A percentile compares a stretch with the other conserved stretches of the same genome.
Conservation (phyloP, 2,113 vertebrate species). For the rabbit (Oryctolagus cuniculus) region DNA sequence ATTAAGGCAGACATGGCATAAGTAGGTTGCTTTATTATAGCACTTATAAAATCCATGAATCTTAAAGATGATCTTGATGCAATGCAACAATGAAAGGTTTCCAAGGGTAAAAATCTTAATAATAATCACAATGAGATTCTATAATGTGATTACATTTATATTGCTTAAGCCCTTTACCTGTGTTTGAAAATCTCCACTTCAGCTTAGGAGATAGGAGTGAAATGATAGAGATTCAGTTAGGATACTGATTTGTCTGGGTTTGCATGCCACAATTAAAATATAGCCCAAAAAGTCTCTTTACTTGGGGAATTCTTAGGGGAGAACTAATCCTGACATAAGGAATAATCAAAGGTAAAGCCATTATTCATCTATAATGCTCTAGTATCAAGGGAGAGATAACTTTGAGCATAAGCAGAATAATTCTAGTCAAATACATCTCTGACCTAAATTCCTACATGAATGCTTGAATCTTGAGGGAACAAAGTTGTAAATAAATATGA, state of each 20-base stretch:
- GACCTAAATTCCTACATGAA: neutral
- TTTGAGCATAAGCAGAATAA: neutral
- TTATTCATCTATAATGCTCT: neutral
- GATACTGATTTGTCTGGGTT: neutral
- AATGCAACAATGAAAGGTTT: neutral
- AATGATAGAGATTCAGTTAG: neutral
- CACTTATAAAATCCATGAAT: neutral
- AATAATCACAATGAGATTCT: neutral
- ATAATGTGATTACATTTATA: neutral
- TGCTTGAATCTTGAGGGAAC: neutral
- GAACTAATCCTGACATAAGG: neutral
- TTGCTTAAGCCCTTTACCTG: neutral
- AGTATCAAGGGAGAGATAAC: neutral
- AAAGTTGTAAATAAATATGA: constrained; percentile 11
- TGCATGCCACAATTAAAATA: neutral
- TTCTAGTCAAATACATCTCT: constrained; percentile 10
- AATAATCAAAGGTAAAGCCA: neutral
- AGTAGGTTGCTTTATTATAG: neutral
- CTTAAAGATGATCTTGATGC: neutral
- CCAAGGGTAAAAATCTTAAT: neutral
- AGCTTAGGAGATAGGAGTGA: neutral
- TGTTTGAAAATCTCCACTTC: neutral
- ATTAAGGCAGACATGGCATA: neutral
- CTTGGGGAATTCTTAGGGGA: neutral
- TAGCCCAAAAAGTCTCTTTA: neutral